Conservation (phyloP, 2,113 vertebrate genomes). For the Zosterops japonicus region DNA sequence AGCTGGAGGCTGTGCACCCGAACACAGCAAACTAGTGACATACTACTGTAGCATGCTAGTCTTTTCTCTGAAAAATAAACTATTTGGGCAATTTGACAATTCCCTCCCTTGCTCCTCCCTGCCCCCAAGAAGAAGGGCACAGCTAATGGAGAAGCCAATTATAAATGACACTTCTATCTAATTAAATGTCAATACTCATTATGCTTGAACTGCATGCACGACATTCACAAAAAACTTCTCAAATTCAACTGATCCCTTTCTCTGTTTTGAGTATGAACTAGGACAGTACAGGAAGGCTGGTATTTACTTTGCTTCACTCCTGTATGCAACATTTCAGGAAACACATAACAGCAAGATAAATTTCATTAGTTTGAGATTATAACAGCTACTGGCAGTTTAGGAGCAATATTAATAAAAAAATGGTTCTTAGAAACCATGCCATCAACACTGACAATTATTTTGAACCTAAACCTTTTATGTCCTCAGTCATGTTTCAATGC, state of each 20-base stretch:
- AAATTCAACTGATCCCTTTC: constrained; percentile 71
- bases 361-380: background rate
- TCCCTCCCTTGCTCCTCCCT: background rate
- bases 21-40: background rate
- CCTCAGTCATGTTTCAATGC: background rate
- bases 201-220: background rate
- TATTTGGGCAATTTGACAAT: background rate
- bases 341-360: background rate
- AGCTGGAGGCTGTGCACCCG: background rate
- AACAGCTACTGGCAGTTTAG: background rate
- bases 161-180: background rate
- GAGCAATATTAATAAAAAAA: background rate
- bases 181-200: constrained; percentile 8
- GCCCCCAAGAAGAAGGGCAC: background rate
- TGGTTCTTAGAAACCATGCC: background rate
- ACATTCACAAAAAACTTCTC: constrained; percentile 35
- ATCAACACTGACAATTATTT: background rate
- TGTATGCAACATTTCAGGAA: background rate
- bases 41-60: background rate
- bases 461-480: background rate
- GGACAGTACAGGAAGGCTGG: background rate
- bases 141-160: background rate
- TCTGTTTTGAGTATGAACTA: constrained; percentile 50
- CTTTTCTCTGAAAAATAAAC: background rate
- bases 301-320: background rate